Conservation (phyloP, 23 tunicate species). For the Ciona savignyi region DNA sequence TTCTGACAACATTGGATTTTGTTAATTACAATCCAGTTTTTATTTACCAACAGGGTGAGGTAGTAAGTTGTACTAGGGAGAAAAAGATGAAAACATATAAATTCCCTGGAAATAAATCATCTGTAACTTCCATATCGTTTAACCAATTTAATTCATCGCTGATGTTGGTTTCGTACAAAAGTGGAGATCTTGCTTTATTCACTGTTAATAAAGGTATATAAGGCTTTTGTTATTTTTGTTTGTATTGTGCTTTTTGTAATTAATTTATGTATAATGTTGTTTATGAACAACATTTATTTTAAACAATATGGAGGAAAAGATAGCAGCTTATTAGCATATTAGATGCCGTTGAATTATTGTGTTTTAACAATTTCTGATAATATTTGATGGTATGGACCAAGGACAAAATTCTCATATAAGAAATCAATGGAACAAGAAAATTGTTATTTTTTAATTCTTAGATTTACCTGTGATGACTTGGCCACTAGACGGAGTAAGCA, state of each 20-base stretch:
- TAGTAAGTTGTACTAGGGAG: slow-evolving; percentile 36
- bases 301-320: slow-evolving; percentile 16
- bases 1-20: no score
- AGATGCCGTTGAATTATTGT: no score
- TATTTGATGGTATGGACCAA: no score
- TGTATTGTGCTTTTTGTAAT: no score
- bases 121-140: slow-evolving; percentile 24
- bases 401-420: no score
- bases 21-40: background rate
- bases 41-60: slow-evolving; percentile 19
- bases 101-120: slow-evolving; percentile 8
- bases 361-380: no score
- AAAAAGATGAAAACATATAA: slow-evolving; percentile 13
- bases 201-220: slow-evolving; percentile 26
- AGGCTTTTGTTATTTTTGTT: no score
- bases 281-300: slow-evolving; percentile 21
- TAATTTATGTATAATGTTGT: no score
- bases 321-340: no score
- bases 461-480: slow-evolving; percentile 56
- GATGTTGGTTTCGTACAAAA: slow-evolving; percentile 48
- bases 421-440: background rate
- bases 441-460: slow-evolving; percentile 2
- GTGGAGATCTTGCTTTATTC: slow-evolving; percentile 36
- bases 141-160: slow-evolving; percentile 31
- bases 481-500: slow-evolving; percentile 23